Evolutionary conservation across 2,888 invertebrate genomes (phyloP).

Genomic region (Mimas tiliae): DNA sequence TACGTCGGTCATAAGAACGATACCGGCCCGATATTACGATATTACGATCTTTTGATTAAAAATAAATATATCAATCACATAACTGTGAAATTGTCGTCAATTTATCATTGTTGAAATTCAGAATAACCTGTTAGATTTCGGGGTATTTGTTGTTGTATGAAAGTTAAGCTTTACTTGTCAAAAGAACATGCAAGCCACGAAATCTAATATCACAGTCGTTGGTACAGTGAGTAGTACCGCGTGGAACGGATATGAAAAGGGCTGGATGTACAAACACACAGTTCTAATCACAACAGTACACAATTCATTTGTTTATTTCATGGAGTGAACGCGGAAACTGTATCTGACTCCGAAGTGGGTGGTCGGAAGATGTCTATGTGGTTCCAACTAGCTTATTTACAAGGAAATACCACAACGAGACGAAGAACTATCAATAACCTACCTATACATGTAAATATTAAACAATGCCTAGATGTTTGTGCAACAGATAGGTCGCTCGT

Average conservation of each 20-base stretch:
- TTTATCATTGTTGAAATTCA: too few relatives aligned
- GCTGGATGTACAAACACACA: conserved; percentile 67
- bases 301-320: conserved; percentile 80
- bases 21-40: too few relatives aligned
- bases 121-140: too few relatives aligned
- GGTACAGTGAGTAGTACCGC: conserved; percentile 28
- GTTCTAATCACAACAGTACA: conserved; percentile 78
- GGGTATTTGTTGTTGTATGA: too few relatives aligned
- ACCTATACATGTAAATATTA: too few relatives aligned
- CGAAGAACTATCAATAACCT: not conserved
- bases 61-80: not conserved
- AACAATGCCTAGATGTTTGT: not conserved
- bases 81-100: too few relatives aligned
- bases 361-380: conserved; percentile 50
- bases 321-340: conserved; percentile 67
- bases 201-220: not conserved
- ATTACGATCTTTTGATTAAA: not conserved
- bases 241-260: conserved; percentile 68
- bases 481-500: too few relatives aligned
- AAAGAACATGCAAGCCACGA: not conserved
- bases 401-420: not conserved
- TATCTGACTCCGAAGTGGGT: conserved; percentile 71
- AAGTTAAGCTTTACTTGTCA: too few relatives aligned
- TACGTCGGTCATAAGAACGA: too few relatives aligned
- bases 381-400: not conserved